Percentiles rank a stretch among this genome's conserved stretches.
Conservation (phyloP, 2,113 vertebrate genomes). For the Gymnogyps californianus region DNA sequence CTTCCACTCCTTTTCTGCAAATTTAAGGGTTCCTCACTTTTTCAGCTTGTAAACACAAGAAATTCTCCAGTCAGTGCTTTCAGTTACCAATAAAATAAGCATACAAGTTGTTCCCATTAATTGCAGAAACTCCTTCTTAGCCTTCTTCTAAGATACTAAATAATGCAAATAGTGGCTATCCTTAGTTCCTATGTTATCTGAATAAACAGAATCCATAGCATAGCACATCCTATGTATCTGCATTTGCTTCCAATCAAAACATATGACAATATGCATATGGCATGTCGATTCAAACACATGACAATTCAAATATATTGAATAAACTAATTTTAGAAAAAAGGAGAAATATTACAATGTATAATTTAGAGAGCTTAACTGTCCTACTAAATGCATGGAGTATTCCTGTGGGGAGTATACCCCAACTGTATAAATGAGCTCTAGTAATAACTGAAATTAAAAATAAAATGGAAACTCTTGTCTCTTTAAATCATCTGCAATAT, state of each 20-base stretch:
- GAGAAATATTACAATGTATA: background rate
- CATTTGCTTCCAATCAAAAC: background rate
- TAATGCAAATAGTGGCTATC: background rate
- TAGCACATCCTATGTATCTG: background rate
- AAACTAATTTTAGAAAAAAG: background rate
- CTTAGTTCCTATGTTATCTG: background rate
- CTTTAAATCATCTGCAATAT: background rate
- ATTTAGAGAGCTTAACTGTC: background rate
- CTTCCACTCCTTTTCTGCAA: background rate
- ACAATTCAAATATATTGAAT: background rate
- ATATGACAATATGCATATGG: background rate
- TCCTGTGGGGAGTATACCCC: background rate
- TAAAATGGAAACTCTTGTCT: background rate
- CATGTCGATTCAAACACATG: background rate
- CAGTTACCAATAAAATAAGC: background rate
- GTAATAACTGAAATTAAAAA: background rate
- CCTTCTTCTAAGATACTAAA: background rate
- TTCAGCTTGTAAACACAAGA: background rate
- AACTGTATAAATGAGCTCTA: background rate
- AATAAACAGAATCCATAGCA: background rate
- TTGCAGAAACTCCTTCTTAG: background rate
- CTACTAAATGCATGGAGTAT: background rate
- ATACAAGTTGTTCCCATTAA: background rate
- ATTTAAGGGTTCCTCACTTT: background rate
- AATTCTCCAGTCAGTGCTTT: background rate